Evolutionary conservation across 1,140 invertebrate species (phyloP), one percentile per base, ranked within the genome.

Genomic region (Wasmannia auropunctata): DNA sequence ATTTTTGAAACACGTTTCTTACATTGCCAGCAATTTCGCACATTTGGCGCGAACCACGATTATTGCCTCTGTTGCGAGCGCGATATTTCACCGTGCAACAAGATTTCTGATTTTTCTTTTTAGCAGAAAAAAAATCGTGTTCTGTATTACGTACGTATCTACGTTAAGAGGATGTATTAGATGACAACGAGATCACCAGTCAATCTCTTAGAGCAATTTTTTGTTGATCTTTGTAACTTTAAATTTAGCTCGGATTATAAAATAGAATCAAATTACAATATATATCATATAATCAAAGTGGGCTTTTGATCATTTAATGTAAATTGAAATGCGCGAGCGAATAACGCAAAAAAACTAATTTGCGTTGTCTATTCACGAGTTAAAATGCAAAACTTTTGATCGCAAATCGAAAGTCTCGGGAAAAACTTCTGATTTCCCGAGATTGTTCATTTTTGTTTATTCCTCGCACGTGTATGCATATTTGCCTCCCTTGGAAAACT

Each of bases 371-470:
- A 70, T 70, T 69, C 70, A 31, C 11, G 25, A 56, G 37, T 19
- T 51, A 80, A 80, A n/a, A 80, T 67, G 14, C 43, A 16, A 67
- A 80, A 81, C 25, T 58, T 70, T 31, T 14, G 14, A 74, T 72
- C 14, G 16, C 49, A 22, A 70, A 51, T 58, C 79, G 28, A 58
- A 43, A 72, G 25, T n/a, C 14, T 74, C 8, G n/a, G 19, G 25
- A 11, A 40, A 74, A 58, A 72, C 70, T 74, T 70, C 25, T 58
- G 40, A 83, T 83, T 83, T 74, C 60, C 2, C n/a, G 5, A 40
- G 65, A 81, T 56, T 58, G 63, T 69, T 56, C 19, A 16, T 56
- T 81, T 67, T 81, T 72, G 19, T 81, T 81, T 81, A 72, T 81
- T 72, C 11, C 14, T 40, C 43, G 11, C 63, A 31, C 49, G 19